Conservation (phyloP, 2,888 invertebrate genomes). For the Hermodice carunculata region DNA sequence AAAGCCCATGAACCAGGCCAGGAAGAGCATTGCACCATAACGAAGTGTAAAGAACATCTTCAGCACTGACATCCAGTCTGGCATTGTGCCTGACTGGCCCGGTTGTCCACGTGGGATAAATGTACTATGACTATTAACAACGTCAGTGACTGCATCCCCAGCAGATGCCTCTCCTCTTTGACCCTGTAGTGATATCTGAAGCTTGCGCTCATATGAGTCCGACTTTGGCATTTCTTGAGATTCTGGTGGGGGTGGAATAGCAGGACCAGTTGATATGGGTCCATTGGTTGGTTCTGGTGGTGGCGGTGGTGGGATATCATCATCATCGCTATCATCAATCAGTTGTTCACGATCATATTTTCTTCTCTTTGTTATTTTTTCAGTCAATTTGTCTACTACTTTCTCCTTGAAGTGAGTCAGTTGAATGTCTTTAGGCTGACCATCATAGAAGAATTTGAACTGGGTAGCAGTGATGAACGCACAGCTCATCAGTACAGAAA, state of each 20-base stretch:
- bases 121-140: conserved; percentile 21
- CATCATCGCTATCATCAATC: conserved; percentile 11
- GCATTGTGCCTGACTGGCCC: conserved; percentile 42
- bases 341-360: neutral
- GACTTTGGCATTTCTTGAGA: conserved; percentile 3
- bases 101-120: conserved; percentile 42
- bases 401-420: conserved; percentile 53
- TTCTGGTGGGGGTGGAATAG: conserved; percentile 44
- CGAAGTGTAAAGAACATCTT: conserved; percentile 90
- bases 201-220: conserved; percentile 9
- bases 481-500: conserved; percentile 95
- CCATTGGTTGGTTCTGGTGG: too few relatives aligned
- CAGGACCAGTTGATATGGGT: conserved; percentile 48
- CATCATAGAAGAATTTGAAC: conserved; percentile 74
- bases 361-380: neutral
- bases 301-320: conserved; percentile 48
- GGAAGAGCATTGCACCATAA: conserved; percentile 81
- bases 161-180: neutral
- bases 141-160: conserved; percentile 15
- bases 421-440: conserved; percentile 42
- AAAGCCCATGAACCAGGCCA: conserved; percentile 99
- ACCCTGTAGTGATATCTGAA: conserved; percentile 32
- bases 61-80: conserved; percentile 89
- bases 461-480: conserved; percentile 93
- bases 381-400: conserved; percentile 31